phyloP scores from a whole-genome alignment of 2,888 invertebrate genomes.

The Allophyes oxyacanthae region DNA sequence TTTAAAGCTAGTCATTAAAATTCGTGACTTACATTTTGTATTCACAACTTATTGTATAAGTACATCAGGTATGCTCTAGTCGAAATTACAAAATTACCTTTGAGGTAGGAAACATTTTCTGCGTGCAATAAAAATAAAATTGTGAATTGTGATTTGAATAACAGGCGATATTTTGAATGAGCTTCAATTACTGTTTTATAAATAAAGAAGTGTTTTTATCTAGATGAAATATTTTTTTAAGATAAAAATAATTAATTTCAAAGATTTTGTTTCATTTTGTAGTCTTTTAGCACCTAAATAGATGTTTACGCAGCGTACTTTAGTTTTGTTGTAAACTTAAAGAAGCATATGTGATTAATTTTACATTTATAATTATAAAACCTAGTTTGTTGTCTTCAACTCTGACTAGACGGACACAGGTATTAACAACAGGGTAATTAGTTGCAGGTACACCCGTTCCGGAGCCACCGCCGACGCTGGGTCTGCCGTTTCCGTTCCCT shows the following conservation, averaged over 20 bases:
- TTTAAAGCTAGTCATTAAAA: constrained; percentile 16
- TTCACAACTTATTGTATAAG: constrained; percentile 1
- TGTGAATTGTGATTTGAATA: constrained; percentile 8
- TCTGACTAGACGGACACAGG: constrained; percentile 18
- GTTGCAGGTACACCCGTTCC: constrained; percentile 79
- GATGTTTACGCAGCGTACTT: constrained; percentile 1
- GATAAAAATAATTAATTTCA: not conserved
- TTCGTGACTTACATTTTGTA: constrained; percentile 1
- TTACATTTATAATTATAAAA: constrained; percentile 1
- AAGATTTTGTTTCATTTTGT: constrained; percentile 20
- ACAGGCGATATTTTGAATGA: not conserved
- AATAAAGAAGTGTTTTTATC: too few species aligned
- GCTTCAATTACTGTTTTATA: constrained; percentile 10
- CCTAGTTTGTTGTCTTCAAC: constrained; percentile 11
- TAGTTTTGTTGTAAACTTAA: constrained; percentile 1
- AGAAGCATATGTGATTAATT: not conserved
- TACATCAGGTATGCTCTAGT: constrained; percentile 4
- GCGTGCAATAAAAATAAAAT: not conserved
- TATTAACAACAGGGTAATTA: constrained; percentile 67
- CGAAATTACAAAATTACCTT: constrained; percentile 7
- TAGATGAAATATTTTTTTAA: constrained; percentile 12
- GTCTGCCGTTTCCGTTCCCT: constrained; percentile 84
- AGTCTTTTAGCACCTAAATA: not conserved
- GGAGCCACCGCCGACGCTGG: constrained; percentile 80
- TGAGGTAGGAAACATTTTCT: not conserved